These are phyloP conservation scores for Denticeps clupeoides DNA, from an alignment of 2,797 vertebrate genomes.

Conservation along the genomic window DNA sequence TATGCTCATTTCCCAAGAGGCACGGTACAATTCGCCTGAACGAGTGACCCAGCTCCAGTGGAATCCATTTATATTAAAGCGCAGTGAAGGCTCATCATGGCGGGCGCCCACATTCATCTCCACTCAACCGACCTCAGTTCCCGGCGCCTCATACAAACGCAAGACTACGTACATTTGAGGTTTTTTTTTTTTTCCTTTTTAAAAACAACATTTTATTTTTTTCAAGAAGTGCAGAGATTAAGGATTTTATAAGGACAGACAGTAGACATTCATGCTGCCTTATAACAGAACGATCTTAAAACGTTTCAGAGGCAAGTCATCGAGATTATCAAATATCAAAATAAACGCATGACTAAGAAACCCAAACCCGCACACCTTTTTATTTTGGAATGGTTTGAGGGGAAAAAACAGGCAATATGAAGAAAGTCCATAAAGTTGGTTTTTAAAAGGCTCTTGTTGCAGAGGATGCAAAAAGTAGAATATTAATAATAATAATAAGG, in stretches of 20 bases:
- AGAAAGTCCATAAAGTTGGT: constrained; percentile 65
- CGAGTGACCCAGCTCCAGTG: constrained; percentile 1
- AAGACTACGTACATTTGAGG: too few species aligned
- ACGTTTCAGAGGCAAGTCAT: too few species aligned
- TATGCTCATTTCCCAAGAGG: background rate
- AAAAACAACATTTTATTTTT: too few species aligned
- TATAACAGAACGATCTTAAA: too few species aligned
- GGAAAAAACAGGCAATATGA: constrained; percentile 72
- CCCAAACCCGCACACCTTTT: constrained; percentile 57
- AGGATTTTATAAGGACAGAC: too few species aligned
- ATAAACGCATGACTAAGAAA: constrained; percentile 47
- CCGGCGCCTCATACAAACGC: too few species aligned
- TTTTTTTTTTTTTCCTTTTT: too few species aligned
- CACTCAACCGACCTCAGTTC: too few species aligned
- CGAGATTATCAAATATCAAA: constrained; percentile 8
- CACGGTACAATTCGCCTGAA: constrained; percentile 1
- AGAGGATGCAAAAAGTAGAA: constrained; percentile 64
- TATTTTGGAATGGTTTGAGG: constrained; percentile 67
- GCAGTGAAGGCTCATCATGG: background rate
- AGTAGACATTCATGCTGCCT: too few species aligned
- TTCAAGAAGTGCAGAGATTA: too few species aligned
- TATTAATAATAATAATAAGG: constrained; percentile 47
- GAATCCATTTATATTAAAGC: constrained; percentile 1
- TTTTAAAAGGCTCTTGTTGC: constrained; percentile 62
- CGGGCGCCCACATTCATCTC: too few species aligned